phyloP scores from a whole-genome alignment of 2,113 vertebrate genomes.

The Plecotus auritus region DNA sequence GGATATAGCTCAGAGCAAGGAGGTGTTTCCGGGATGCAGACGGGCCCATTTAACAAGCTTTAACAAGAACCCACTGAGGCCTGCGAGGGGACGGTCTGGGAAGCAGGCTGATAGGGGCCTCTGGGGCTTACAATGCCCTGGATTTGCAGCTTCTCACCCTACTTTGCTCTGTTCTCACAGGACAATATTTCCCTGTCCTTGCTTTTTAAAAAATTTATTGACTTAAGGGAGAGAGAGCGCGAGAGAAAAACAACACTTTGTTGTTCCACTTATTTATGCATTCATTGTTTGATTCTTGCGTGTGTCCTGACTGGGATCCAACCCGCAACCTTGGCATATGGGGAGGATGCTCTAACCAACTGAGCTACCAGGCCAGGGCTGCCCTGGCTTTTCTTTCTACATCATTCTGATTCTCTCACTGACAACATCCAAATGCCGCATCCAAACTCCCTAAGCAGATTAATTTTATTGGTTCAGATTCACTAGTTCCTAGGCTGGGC shows the following conservation, averaged over 20 bases:
- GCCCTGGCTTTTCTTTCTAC: not conserved
- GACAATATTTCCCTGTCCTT: not conserved
- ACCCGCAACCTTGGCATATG: not conserved
- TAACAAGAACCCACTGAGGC: not conserved
- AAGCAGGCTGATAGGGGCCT: not conserved
- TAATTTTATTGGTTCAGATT: not conserved
- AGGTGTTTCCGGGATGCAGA: not conserved
- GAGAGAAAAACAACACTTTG: not conserved
- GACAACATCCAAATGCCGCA: not conserved
- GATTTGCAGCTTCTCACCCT: too few species aligned
- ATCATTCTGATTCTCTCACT: not conserved
- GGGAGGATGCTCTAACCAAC: not conserved
- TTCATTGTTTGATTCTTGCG: not conserved
- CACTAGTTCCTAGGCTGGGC: not conserved
- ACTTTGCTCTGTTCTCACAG: not conserved
- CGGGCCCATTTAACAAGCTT: not conserved
- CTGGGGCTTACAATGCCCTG: not conserved
- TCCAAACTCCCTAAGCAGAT: not conserved
- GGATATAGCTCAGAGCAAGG: not conserved
- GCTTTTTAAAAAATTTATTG: not conserved
- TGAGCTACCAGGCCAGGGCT: not conserved
- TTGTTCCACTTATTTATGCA: not conserved
- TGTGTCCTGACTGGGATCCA: not conserved
- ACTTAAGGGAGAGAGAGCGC: not conserved
- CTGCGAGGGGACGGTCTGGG: accelerated